phyloP scores from a whole-genome alignment of 2,888 invertebrate genomes.

The Apamea anceps region DNA sequence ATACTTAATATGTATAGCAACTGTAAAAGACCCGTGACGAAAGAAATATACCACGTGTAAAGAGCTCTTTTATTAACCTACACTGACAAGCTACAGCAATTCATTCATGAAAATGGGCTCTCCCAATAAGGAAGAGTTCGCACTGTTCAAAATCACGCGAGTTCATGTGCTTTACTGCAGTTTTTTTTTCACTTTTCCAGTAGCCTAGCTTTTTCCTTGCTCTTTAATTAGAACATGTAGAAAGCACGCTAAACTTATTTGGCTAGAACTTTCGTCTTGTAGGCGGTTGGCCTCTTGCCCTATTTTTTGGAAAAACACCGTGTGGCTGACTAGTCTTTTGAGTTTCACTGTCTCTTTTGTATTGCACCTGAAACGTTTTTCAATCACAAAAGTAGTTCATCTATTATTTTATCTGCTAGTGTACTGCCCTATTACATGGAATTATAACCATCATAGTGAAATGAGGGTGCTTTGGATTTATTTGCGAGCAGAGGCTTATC shows the following conservation, averaged over 20 bases:
- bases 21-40: background rate
- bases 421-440: background rate
- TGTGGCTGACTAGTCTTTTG: conserved; percentile 4
- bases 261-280: conserved; percentile 48
- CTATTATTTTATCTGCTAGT: no score
- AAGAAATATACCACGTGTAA: background rate
- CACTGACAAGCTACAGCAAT: background rate
- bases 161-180: no score
- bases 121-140: background rate
- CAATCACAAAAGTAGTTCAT: background rate
- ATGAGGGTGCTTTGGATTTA: background rate
- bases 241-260: conserved; percentile 28
- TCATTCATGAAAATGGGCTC: no score
- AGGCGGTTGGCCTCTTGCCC: conserved; percentile 56
- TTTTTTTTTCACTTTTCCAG: background rate
- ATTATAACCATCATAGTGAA: background rate
- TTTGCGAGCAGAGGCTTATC: background rate
- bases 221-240: background rate
- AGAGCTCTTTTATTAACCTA: background rate
- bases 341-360: conserved; percentile 39
- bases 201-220: background rate
- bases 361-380: conserved; percentile 39
- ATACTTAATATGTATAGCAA: background rate
- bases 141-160: background rate
- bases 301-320: conserved; percentile 40